Evolutionary conservation across 2,888 invertebrate genomes (phyloP).

Genomic region (Podotricha telesiphe): DNA sequence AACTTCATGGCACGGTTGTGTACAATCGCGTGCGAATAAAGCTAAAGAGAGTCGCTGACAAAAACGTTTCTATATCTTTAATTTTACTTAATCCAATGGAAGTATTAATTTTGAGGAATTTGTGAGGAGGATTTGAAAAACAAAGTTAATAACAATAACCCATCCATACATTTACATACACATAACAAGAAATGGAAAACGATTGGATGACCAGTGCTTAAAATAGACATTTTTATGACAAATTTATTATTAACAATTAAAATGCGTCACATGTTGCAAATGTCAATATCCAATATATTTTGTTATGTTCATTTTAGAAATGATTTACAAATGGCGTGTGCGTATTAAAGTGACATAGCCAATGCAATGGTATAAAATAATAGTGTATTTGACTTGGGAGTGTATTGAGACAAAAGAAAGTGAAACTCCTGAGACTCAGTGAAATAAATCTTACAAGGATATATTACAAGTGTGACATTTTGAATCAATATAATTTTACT

Average conservation of each 20-base stretch:
- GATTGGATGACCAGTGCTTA: not conserved
- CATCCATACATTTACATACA: not conserved
- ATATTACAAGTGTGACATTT: not conserved
- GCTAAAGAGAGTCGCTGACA: conserved; percentile 5
- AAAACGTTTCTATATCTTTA: not conserved
- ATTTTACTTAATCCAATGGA: not conserved
- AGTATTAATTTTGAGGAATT: too few relatives aligned
- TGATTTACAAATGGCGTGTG: not conserved
- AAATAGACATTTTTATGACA: not conserved
- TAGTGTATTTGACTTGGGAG: conserved; percentile 6
- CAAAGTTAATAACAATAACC: not conserved
- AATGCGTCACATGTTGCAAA: conserved; percentile 1
- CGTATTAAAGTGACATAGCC: not conserved
- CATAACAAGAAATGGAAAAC: not conserved
- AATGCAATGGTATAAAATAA: not conserved
- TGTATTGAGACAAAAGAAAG: not conserved
- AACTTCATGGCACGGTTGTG: conserved; percentile 5
- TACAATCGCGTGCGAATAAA: conserved; percentile 17
- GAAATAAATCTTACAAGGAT: too few relatives aligned
- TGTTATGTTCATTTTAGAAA: conserved; percentile 1
- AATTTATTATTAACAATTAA: not conserved
- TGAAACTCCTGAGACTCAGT: too few relatives aligned
- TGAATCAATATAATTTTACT: not conserved
- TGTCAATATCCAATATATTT: not conserved
- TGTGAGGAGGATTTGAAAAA: too few relatives aligned